Evolutionary conservation across 1,140 invertebrate species (phyloP).

Genomic region (Aphelinus certus): DNA sequence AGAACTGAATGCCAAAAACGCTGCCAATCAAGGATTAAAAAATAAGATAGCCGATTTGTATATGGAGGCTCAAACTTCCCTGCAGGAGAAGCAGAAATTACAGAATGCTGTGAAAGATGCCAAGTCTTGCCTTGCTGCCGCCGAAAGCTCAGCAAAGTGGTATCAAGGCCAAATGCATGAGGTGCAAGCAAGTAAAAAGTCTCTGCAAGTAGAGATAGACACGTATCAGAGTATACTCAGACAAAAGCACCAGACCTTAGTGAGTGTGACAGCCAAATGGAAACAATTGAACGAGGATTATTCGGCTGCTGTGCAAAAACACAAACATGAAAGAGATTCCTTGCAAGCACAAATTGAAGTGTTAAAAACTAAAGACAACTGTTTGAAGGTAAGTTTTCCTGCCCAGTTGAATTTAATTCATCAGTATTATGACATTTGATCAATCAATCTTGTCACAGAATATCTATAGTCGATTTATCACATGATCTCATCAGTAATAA

Average conservation of each 20-base stretch:
- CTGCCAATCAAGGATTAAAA: conserved; percentile 53
- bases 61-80: conserved; percentile 47
- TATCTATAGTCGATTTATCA: too few species aligned
- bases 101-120: conserved; percentile 48
- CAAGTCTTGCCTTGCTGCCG: conserved; percentile 39
- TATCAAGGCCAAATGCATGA: conserved; percentile 52
- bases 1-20: conserved; percentile 51
- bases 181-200: conserved; percentile 49
- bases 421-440: too few species aligned
- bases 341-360: conserved; percentile 41
- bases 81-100: conserved; percentile 51
- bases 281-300: conserved; percentile 50
- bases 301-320: conserved; percentile 39
- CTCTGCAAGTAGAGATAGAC: conserved; percentile 50
- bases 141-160: conserved; percentile 52
- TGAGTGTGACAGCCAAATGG: conserved; percentile 44
- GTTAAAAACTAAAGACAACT: conserved; percentile 28
- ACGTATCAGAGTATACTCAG: conserved; percentile 51
- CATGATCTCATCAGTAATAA: too few species aligned
- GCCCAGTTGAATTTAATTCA: too few species aligned
- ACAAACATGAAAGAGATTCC: conserved; percentile 45
- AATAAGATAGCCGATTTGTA: conserved; percentile 53
- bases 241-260: conserved; percentile 48
- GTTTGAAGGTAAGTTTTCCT: conserved; percentile 5
- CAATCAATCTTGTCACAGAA: too few species aligned